phyloP scores from a whole-genome alignment of 35 echinoderm and acorn worm species.

The Lytechinus variegatus region DNA sequence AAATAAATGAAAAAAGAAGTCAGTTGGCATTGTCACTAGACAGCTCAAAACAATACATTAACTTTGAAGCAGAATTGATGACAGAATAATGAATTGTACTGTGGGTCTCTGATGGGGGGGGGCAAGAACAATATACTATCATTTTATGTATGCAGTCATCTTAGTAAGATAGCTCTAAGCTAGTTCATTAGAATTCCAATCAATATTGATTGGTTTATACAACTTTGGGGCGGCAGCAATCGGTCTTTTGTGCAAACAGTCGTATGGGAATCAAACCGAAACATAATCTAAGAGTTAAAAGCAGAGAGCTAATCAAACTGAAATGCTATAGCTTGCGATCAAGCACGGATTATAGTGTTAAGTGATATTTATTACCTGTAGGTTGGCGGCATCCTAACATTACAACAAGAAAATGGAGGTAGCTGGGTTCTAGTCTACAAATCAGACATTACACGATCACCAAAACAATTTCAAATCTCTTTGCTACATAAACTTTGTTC shows the following conservation, averaged over 20 bases:
- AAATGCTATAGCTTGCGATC: conserved; percentile 2
- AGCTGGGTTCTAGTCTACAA: not conserved
- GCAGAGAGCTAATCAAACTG: conserved; percentile 2
- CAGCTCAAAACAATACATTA: not conserved
- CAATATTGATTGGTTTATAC: not conserved
- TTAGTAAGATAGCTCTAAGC: not conserved
- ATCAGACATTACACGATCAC: not conserved
- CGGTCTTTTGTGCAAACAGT: not conserved
- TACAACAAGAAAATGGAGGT: not conserved
- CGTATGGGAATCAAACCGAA: not conserved
- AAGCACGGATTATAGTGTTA: not conserved
- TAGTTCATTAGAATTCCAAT: not conserved
- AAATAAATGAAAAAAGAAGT: not conserved
- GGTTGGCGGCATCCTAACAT: not conserved
- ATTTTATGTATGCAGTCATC: not conserved
- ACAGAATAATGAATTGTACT: not conserved
- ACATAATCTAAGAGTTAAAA: not conserved
- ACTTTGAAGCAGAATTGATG: not conserved
- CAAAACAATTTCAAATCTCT: not conserved
- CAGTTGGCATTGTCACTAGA: not conserved
- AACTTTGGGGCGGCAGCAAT: not conserved
- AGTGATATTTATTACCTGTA: not conserved
- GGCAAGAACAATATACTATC: not conserved
- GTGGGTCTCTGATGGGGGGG: not conserved
- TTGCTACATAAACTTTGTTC: not conserved